Conservation (phyloP, 2,797 vertebrate species). For the Pseudochaenichthys georgianus region DNA sequence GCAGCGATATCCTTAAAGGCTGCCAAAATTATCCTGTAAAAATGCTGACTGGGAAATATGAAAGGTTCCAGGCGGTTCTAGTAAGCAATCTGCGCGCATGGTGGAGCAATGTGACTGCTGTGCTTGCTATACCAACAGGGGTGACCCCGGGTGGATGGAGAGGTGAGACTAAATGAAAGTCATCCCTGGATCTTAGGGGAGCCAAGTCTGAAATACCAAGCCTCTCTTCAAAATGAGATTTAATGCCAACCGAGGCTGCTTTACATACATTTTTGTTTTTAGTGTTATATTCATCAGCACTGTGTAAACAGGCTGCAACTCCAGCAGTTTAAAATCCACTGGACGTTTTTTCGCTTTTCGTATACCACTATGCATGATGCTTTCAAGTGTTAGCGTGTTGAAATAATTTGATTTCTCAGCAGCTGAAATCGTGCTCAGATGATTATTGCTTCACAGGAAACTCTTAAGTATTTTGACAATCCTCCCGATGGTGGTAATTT, state of each 20-base stretch:
- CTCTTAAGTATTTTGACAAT: conserved; percentile 42
- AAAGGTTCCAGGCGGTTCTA: conserved; percentile 84
- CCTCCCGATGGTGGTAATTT: conserved; percentile 82
- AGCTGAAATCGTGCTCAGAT: conserved; percentile 6
- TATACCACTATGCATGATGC: neutral
- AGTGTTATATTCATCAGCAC: conserved; percentile 52
- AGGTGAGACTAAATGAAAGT: conserved; percentile 83
- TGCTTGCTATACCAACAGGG: conserved; percentile 85
- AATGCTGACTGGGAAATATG: conserved; percentile 86
- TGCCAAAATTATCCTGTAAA: conserved; percentile 86
- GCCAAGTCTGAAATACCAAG: conserved; percentile 69
- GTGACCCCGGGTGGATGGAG: conserved; percentile 82
- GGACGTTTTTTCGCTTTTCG: neutral
- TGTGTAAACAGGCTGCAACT: conserved; percentile 45
- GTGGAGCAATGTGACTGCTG: conserved; percentile 85
- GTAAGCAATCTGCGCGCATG: conserved; percentile 86
- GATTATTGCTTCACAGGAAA: conserved; percentile 20
- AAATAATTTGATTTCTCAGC: conserved; percentile 18
- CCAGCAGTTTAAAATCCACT: conserved; percentile 22
- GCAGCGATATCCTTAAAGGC: conserved; percentile 86
- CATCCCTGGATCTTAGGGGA: conserved; percentile 77
- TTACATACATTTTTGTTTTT: conserved; percentile 66
- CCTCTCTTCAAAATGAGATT: conserved; percentile 61
- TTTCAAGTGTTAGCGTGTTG: neutral
- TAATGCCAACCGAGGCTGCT: conserved; percentile 50